Percentiles rank a stretch among this genome's conserved stretches.
phyloP scores from a whole-genome alignment of 1,140 invertebrate genomes.

The Panagrolaimus sp. region DNA sequence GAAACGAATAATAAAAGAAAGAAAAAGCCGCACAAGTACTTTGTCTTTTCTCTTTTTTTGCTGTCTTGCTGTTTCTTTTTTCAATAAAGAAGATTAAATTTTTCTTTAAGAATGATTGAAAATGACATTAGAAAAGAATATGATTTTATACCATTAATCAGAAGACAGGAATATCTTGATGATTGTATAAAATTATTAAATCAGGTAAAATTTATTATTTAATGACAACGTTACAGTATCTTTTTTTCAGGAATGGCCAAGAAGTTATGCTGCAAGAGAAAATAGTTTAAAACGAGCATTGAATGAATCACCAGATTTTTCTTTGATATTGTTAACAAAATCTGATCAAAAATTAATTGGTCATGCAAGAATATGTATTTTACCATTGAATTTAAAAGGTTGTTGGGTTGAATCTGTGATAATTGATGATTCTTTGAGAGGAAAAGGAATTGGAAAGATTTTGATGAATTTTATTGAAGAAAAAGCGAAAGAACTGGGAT shows the following conservation, averaged over 20 bases:
- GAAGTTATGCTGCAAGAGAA: conserved; percentile 7
- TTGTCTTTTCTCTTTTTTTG: no score
- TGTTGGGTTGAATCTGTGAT: conserved; percentile 17
- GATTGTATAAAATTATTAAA: not conserved
- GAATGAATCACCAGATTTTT: not conserved
- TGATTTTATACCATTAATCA: not conserved
- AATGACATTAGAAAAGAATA: no score
- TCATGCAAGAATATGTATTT: conserved; percentile 8
- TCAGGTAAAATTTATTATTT: not conserved
- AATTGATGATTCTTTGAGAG: not conserved
- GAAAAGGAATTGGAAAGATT: conserved; percentile 6
- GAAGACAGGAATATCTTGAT: not conserved
- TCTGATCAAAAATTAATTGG: not conserved
- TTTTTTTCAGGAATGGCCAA: conserved; percentile 7
- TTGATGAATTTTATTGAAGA: not conserved
- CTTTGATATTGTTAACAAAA: not conserved
- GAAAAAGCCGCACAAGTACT: no score
- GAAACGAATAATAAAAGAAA: no score
- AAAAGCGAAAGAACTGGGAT: conserved; percentile 1
- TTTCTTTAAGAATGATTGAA: no score
- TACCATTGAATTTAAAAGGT: not conserved
- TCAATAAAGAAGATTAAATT: no score
- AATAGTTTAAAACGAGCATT: not conserved
- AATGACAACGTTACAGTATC: not conserved
- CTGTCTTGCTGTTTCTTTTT: no score